phyloP scores from a whole-genome alignment of 2,797 vertebrate species.

The Hipposideros larvatus region DNA sequence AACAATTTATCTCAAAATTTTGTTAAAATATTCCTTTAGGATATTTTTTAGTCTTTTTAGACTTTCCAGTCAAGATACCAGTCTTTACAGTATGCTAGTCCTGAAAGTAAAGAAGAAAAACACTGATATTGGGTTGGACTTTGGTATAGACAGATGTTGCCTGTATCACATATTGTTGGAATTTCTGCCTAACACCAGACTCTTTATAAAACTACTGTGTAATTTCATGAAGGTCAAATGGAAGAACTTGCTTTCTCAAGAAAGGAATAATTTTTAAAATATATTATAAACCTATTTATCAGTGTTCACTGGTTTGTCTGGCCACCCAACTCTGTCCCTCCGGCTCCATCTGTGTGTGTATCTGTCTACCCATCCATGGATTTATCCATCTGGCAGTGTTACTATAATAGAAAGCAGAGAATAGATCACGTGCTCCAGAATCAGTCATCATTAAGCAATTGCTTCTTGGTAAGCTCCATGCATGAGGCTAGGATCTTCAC shows the following conservation, averaged over 20 bases:
- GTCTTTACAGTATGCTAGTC: neutral
- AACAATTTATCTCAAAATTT: neutral
- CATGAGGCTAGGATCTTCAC: neutral
- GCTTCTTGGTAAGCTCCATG: neutral
- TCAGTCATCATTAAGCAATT: neutral
- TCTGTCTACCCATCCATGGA: neutral
- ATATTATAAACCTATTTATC: neutral
- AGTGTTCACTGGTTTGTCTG: neutral
- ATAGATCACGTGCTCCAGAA: neutral
- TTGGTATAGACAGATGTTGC: neutral
- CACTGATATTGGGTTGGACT: neutral
- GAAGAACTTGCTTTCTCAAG: slow-evolving; percentile 1
- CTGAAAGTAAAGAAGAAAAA: neutral
- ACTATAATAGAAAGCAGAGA: neutral
- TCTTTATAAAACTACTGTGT: neutral
- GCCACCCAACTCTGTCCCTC: neutral
- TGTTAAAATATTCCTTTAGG: neutral
- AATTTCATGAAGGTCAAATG: neutral
- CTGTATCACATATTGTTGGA: neutral
- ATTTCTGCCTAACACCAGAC: neutral
- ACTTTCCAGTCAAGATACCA: neutral
- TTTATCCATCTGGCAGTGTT: neutral
- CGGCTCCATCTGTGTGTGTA: neutral
- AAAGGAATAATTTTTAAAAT: neutral
- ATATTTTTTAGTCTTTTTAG: neutral